A percentile compares a stretch with the other conserved stretches of the same genome.
phyloP scores from a whole-genome alignment of 1,140 invertebrate genomes.

The Anadara kagoshimensis region DNA sequence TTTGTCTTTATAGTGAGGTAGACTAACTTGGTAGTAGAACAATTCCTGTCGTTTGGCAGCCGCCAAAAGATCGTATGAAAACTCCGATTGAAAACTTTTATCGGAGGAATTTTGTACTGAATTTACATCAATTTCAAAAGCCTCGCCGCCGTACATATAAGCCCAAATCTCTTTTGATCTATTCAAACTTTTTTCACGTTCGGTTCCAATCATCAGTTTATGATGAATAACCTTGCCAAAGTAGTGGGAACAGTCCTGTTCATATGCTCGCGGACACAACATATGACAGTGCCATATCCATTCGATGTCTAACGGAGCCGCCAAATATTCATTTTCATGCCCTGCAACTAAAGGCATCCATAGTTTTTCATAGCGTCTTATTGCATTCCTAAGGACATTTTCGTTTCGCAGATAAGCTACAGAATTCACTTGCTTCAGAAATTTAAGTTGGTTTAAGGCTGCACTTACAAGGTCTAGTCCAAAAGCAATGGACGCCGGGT shows the following conservation, averaged over 20 bases:
- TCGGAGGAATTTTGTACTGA: not conserved
- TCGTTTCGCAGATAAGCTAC: conserved; percentile 46
- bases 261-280: conserved; percentile 72
- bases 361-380: conserved; percentile 74
- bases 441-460: conserved; percentile 50
- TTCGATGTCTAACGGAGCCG: conserved; percentile 76
- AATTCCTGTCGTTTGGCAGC: conserved; percentile 71
- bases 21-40: conserved; percentile 75
- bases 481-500: conserved; percentile 27
- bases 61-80: conserved; percentile 72
- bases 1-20: conserved; percentile 74
- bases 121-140: conserved; percentile 55
- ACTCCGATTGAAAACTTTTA: conserved; percentile 24
- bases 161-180: conserved; percentile 52
- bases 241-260: conserved; percentile 71
- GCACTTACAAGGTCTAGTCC: conserved; percentile 45
- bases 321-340: conserved; percentile 50
- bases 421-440: conserved; percentile 49
- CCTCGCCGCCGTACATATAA: conserved; percentile 52
- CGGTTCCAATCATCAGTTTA: conserved; percentile 62
- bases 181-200: conserved; percentile 48
- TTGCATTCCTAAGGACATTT: conserved; percentile 58
- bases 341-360: conserved; percentile 74
- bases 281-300: conserved; percentile 77
- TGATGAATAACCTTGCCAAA: conserved; percentile 72